Percentiles rank a stretch among this genome's conserved stretches.
phyloP scores from a whole-genome alignment of 2,888 invertebrate genomes.

The Acleris emargana region DNA sequence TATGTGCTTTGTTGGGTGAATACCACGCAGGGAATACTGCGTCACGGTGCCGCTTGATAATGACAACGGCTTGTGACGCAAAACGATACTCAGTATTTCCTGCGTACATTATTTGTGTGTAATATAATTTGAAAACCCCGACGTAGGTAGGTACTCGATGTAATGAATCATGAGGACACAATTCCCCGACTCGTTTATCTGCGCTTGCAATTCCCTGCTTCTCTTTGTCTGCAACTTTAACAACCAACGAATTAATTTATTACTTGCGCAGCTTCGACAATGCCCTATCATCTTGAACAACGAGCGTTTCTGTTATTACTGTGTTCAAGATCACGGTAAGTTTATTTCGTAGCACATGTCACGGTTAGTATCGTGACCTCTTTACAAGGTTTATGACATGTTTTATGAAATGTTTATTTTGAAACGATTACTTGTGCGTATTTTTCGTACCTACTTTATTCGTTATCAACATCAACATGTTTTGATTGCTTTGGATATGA shows the following conservation, averaged over 20 bases:
- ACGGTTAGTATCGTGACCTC: slow-evolving; percentile 14
- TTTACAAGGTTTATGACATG: slow-evolving; percentile 17
- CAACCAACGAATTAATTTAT: too few species aligned
- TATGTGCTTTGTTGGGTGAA: slow-evolving; percentile 56
- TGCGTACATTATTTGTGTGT: slow-evolving; percentile 1
- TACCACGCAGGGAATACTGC: slow-evolving; percentile 60
- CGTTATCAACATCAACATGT: slow-evolving; percentile 55
- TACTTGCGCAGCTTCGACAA: background rate
- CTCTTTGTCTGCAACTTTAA: too few species aligned
- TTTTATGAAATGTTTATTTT: slow-evolving; percentile 5
- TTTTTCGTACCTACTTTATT: slow-evolving; percentile 33
- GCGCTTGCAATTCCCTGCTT: too few species aligned
- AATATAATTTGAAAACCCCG: background rate
- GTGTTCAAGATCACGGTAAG: slow-evolving; percentile 12
- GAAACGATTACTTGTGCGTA: slow-evolving; percentile 2
- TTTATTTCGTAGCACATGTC: slow-evolving; percentile 5
- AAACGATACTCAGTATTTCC: slow-evolving; percentile 15
- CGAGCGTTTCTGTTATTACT: background rate
- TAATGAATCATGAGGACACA: background rate
- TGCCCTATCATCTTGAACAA: background rate
- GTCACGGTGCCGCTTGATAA: slow-evolving; percentile 46
- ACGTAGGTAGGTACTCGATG: background rate
- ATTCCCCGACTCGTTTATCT: background rate
- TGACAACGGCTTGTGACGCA: slow-evolving; percentile 14
- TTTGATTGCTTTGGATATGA: slow-evolving; percentile 53